Evolutionary conservation across 2,888 invertebrate genomes (phyloP).

Genomic region (Tortricodes alternella): DNA sequence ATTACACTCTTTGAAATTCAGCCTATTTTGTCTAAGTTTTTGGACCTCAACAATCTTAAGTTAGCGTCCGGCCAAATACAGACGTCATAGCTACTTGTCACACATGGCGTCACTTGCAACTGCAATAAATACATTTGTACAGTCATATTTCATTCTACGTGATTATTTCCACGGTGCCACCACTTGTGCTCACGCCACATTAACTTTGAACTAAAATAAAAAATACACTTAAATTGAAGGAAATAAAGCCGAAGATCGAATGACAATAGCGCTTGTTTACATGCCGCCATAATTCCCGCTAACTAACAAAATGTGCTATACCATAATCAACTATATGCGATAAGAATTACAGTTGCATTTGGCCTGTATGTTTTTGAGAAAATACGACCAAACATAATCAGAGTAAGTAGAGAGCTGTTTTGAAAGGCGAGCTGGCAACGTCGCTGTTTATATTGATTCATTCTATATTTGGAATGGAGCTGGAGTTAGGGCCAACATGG

Average conservation of each 20-base stretch:
- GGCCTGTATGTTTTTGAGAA: not conserved
- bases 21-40: too few relatives aligned
- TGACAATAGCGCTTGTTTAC: conserved; percentile 13
- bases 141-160: not conserved
- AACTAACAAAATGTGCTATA: not conserved
- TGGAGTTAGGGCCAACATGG: not conserved
- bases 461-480: conserved; percentile 19
- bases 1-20: too few relatives aligned
- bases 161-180: conserved; percentile 16
- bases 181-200: conserved; percentile 16
- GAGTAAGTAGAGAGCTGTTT: conserved; percentile 20
- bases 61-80: too few relatives aligned
- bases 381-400: not conserved
- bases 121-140: not conserved
- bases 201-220: not conserved
- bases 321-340: not conserved
- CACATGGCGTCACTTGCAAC: not conserved
- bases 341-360: not conserved
- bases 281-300: not conserved
- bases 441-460: conserved; percentile 23
- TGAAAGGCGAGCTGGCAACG: conserved; percentile 25
- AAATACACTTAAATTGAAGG: not conserved
- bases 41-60: too few relatives aligned
- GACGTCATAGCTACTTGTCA: not conserved
- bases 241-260: not conserved